These are phyloP conservation scores for Psilopogon haemacephalus DNA, from an alignment of 2,113 vertebrate genomes.

Conservation along the genomic window DNA sequence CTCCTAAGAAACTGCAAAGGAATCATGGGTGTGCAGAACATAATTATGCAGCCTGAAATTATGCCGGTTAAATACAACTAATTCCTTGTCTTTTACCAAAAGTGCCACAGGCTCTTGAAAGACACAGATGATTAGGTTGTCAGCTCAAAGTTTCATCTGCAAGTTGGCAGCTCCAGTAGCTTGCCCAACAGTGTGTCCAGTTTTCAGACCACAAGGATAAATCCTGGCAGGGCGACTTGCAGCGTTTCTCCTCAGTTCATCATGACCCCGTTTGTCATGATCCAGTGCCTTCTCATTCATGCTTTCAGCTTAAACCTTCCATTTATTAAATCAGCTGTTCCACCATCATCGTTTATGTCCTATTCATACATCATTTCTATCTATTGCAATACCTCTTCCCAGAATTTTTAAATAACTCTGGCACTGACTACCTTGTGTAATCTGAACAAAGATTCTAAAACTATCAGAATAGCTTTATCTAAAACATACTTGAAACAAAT, in stretches of 20 bases:
- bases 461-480: conserved; percentile 21
- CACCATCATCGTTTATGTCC: conserved; percentile 9
- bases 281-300: background rate
- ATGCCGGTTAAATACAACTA: conserved; percentile 30
- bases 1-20: background rate
- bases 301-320: conserved; percentile 1
- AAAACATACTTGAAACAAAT: conserved; percentile 12
- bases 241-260: background rate
- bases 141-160: background rate
- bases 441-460: conserved; percentile 10
- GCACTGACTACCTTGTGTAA: background rate
- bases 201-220: background rate
- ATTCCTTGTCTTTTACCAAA: conserved; percentile 23
- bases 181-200: background rate
- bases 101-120: conserved; percentile 18
- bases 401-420: conserved; percentile 37
- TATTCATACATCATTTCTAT: conserved; percentile 25
- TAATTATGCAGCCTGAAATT: conserved; percentile 48
- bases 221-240: background rate
- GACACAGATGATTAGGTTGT: conserved; percentile 1
- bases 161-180: conserved; percentile 7
- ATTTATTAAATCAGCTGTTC: conserved; percentile 35
- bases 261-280: rapidly evolving
- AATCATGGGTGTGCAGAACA: background rate
- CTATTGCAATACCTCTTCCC: conserved; percentile 29